A percentile compares a stretch with the other conserved stretches of the same genome.
Conservation (phyloP, 2,113 vertebrate species). For the Saccopteryx bilineata region DNA sequence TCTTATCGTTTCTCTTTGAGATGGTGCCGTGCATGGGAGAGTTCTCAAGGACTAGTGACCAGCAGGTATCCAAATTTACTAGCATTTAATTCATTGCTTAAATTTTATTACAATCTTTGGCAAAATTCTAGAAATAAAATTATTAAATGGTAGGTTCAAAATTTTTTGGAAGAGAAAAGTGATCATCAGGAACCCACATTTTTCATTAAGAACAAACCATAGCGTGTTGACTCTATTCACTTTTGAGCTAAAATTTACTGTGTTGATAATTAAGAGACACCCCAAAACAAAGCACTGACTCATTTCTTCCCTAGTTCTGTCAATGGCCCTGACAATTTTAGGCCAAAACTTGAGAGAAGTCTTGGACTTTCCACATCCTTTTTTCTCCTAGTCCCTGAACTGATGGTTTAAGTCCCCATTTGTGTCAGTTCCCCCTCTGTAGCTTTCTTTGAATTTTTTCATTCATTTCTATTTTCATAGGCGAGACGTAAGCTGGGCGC, state of each 20-base stretch:
- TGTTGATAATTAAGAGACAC: not conserved
- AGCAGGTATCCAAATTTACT: not conserved
- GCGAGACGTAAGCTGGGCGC: not conserved
- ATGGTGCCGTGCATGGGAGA: not conserved
- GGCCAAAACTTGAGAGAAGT: not conserved
- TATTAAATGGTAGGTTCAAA: not conserved
- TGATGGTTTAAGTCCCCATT: not conserved
- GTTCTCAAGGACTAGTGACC: not conserved
- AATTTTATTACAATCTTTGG: slow-evolving; percentile 9
- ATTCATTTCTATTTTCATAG: slow-evolving; percentile 30
- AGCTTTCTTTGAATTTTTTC: not conserved
- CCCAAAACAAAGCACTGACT: not conserved
- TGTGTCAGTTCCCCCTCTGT: not conserved
- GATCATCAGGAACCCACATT: not conserved
- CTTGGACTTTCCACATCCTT: not conserved
- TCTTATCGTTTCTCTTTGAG: not conserved
- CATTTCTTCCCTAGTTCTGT: slow-evolving; percentile 25
- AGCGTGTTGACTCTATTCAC: not conserved
- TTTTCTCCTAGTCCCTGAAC: not conserved
- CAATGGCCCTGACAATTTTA: not conserved
- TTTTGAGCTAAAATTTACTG: not conserved
- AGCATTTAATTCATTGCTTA: not conserved
- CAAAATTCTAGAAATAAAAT: slow-evolving; percentile 41
- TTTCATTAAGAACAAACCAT: not conserved
- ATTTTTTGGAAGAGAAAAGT: not conserved